phyloP scores from a whole-genome alignment of 2,888 invertebrate genomes.

The Macropis europaea region DNA sequence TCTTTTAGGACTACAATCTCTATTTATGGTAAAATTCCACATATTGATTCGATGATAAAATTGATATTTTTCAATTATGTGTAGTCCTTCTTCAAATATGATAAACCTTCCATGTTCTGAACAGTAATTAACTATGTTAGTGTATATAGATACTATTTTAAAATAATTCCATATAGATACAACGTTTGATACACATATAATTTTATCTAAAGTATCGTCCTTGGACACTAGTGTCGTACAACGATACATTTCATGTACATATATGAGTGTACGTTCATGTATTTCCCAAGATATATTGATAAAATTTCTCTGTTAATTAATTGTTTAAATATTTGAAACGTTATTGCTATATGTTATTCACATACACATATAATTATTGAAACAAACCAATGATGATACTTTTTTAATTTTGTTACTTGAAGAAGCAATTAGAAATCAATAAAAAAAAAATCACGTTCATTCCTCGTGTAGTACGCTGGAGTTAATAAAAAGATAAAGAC shows the following conservation, averaged over 20 bases:
- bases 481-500: not conserved
- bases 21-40: constrained; percentile 10
- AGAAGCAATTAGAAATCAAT: not conserved
- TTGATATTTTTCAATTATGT: constrained; percentile 8
- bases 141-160: not conserved
- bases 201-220: constrained; percentile 7
- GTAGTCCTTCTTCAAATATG: not conserved
- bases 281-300: constrained; percentile 4
- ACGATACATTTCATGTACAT: constrained; percentile 22
- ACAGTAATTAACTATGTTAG: not conserved
- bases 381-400: not conserved
- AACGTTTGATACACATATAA: constrained; percentile 6
- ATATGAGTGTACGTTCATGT: not conserved
- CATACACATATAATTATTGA: constrained; percentile 22
- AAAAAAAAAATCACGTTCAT: not conserved
- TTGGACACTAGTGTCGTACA: not conserved
- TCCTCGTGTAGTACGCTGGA: not conserved
- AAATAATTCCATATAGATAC: not conserved
- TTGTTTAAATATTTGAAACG: not conserved
- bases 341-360: constrained; percentile 30
- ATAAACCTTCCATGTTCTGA: constrained; percentile 7
- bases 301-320: not conserved
- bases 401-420: not conserved
- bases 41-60: constrained; percentile 3
- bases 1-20: constrained; percentile 26